A percentile compares a stretch with the other conserved stretches of the same genome.
Evolutionary conservation across 1,140 invertebrate genomes (phyloP).

Genomic region (Semibalanus balanoides): DNA sequence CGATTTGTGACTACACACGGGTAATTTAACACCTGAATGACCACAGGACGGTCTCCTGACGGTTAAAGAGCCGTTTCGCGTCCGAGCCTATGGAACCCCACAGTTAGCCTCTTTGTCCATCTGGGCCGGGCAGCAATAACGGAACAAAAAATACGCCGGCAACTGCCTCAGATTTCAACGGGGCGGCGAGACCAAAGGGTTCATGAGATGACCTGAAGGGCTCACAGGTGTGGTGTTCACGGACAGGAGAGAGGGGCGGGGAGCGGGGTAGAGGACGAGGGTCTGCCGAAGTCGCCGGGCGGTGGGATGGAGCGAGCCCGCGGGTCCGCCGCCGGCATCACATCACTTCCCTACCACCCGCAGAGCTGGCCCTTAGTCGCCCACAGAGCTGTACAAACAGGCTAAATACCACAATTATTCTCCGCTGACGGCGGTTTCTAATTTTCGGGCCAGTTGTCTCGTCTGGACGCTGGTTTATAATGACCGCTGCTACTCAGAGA

Average conservation of each 20-base stretch:
- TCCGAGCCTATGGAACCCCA: background rate
- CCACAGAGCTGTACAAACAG: background rate
- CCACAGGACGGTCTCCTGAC: background rate
- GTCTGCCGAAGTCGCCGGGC: background rate
- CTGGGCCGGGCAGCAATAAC: background rate
- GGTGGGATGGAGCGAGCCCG: background rate
- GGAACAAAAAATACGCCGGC: background rate
- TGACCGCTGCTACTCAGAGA: background rate
- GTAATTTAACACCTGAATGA: background rate
- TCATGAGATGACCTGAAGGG: too few relatives aligned
- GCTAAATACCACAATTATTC: background rate
- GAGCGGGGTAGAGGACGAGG: background rate
- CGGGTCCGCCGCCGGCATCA: background rate
- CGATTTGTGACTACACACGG: background rate
- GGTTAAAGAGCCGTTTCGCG: background rate
- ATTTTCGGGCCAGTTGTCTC: background rate
- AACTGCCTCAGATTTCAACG: background rate
- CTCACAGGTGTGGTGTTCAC: too few relatives aligned
- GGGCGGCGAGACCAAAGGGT: background rate
- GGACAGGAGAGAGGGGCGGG: too few relatives aligned
- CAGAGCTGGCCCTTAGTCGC: background rate
- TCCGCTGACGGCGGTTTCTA: background rate
- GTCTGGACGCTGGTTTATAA: background rate
- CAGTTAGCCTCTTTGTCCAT: background rate
- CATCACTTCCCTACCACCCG: background rate